These are phyloP conservation scores for Chaetodon trifascialis DNA, from an alignment of 2,113 vertebrate genomes.

Conservation along the genomic window DNA sequence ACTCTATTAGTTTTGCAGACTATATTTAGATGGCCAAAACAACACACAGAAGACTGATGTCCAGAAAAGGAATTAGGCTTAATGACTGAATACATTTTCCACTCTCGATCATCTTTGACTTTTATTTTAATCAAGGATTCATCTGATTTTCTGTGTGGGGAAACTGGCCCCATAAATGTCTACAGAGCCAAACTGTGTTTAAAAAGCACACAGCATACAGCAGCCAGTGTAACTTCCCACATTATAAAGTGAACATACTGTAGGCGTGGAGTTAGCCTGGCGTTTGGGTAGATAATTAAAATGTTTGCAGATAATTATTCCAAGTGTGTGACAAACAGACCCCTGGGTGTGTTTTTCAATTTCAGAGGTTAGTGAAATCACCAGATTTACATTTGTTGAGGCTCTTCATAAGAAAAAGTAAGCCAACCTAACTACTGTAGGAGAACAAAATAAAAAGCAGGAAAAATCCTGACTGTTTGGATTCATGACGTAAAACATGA, in stretches of 20 bases:
- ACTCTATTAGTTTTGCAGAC: background rate
- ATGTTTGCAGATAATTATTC: conserved; percentile 23
- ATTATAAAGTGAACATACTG: background rate
- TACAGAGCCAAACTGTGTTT: background rate
- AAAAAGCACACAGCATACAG: background rate
- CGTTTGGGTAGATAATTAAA: background rate
- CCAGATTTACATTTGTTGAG: conserved; percentile 19
- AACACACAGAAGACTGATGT: background rate
- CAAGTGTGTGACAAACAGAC: conserved; percentile 15
- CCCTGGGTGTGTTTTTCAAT: conserved; percentile 15
- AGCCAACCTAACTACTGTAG: background rate
- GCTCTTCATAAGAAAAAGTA: conserved; percentile 15
- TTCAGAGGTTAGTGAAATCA: conserved; percentile 16
- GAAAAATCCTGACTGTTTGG: background rate
- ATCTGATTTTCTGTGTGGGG: background rate
- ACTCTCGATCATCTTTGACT: background rate
- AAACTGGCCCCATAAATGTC: background rate
- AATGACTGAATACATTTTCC: background rate
- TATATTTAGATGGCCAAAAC: background rate
- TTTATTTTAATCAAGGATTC: background rate
- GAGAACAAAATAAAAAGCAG: background rate
- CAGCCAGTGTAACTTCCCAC: background rate
- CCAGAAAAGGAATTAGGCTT: background rate
- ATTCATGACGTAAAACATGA: background rate
- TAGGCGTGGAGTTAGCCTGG: background rate